Base-by-base conservation (phyloP, 2,113 vertebrate species). In the Nannospalax galili region DNA sequence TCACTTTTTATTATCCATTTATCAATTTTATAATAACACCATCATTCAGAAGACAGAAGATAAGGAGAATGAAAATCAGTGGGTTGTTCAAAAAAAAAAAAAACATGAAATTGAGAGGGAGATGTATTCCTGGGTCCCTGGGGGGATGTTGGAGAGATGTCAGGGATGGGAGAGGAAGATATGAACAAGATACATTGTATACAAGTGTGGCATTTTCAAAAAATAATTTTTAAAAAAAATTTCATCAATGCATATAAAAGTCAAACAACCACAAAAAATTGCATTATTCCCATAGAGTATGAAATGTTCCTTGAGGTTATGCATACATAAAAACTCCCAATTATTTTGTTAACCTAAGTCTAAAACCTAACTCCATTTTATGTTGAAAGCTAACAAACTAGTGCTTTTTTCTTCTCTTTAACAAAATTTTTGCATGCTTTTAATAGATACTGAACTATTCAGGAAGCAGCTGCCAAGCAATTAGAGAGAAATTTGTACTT, bases 401-500 rank as follows among this genome's bases (percentile, higher is more conserved):
- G 52, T 58, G 56, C 60, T 62, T 35, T 15, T 32, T 24, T 22
- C 72, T 58, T 45, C 24, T 15, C 24, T 10, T 75, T 75, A 1
- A 24, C 26, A 52, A 52, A 19, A 17, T 8, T 30, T 40, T 42
- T 30, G 22, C 37, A 30, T 32, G 16, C 17, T 48, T 86, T 73
- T 72, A 52, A 40, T 56, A 80, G 65, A 62, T 28, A 17, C 5
- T 8, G 74, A 78, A 32, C 37, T 82, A 82, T 19, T 64, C 56
- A 84, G 64, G 58, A 74, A 70, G 14, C 64, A 78, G 56, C 77
- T 69, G 82, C 77, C 90, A 88, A 88, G 87, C 30, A 62, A 70
- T 94, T 45, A 84, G 35, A 82, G 70, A 56, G 77, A 69, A 84
- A 84, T 56, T 84, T 60, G 82, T 30, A n/a, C 48, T 62, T 87